A percentile compares a stretch with the other conserved stretches of the same genome.
Conservation (phyloP, 2,113 vertebrate genomes). For the Clarias magur region DNA sequence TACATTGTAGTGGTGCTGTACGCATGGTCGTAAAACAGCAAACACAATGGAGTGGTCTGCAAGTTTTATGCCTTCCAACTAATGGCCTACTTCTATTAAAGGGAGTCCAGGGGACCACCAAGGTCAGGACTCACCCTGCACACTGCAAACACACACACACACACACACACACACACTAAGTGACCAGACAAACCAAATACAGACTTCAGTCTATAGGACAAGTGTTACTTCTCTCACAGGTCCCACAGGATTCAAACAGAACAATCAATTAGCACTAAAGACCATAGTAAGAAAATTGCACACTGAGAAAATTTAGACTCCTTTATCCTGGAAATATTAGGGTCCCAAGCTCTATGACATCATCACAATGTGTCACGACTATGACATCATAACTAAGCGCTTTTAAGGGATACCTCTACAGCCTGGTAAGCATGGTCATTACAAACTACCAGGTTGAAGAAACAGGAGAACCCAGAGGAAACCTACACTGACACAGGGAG, state of each 20-base stretch:
- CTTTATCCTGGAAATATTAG: neutral
- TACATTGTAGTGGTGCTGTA: neutral
- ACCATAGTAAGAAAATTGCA: conserved; percentile 8
- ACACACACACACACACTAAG: neutral
- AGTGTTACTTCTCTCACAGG: neutral
- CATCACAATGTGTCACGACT: no score
- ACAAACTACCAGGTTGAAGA: neutral
- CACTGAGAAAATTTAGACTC: neutral
- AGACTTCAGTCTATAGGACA: neutral
- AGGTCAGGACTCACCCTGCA: neutral
- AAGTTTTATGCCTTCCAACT: neutral
- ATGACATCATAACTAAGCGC: neutral
- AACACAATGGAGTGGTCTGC: neutral
- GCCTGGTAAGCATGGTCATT: no score
- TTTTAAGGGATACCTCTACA: neutral
- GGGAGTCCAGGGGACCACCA: neutral
- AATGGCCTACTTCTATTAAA: neutral
- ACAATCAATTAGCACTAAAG: neutral
- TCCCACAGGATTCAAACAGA: neutral
- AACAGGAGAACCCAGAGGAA: neutral
- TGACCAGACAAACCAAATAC: neutral
- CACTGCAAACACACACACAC: neutral
- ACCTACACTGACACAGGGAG: no score
- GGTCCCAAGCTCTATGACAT: no score
- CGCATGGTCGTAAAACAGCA: neutral